phyloP scores from a whole-genome alignment of 2,113 vertebrate genomes.

The Mirza zaza region DNA sequence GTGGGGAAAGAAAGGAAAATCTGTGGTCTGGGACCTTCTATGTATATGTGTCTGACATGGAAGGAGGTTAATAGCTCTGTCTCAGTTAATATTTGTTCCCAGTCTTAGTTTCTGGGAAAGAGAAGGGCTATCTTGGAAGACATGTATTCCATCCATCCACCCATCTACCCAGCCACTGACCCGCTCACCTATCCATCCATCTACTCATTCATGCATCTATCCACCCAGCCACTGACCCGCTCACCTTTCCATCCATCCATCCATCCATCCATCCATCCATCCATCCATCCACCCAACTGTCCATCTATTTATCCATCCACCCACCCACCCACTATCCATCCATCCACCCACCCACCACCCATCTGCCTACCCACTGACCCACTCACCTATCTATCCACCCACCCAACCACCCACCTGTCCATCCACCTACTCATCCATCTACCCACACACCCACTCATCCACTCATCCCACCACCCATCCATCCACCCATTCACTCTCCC shows the following conservation, averaged over 20 bases:
- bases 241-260: not conserved
- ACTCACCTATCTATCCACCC: too few relatives aligned
- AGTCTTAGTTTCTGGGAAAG: not conserved
- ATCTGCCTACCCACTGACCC: fast-evolving
- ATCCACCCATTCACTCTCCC: fast-evolving
- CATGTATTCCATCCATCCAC: not conserved
- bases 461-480: not conserved
- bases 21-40: not conserved
- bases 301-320: not conserved
- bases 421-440: fast-evolving
- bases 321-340: not conserved
- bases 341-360: not conserved
- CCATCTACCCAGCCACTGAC: not conserved
- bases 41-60: not conserved
- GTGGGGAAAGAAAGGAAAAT: not conserved
- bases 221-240: too few relatives aligned
- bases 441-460: not conserved
- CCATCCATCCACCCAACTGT: not conserved
- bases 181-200: too few relatives aligned
- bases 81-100: not conserved
- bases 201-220: fast-evolving
- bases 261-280: not conserved
- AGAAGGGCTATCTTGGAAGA: not conserved
- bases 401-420: not conserved
- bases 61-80: not conserved